Percentiles rank a stretch among this genome's conserved stretches.
Conservation (phyloP, 2,113 vertebrate genomes). For the Bambusicola thoracicus region DNA sequence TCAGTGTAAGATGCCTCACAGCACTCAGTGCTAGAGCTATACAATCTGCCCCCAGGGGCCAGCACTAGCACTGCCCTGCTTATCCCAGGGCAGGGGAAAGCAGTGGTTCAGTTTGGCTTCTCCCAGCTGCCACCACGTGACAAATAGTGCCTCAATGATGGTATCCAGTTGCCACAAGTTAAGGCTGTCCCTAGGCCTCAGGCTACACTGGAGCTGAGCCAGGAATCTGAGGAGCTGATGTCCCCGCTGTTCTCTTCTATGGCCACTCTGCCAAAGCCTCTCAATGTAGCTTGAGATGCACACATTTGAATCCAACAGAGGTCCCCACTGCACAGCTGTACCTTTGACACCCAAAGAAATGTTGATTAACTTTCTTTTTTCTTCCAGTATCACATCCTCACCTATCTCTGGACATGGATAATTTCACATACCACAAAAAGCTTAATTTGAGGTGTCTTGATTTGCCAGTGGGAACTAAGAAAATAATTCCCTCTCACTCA, state of each 20-base stretch:
- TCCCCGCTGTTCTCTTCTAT: accelerated
- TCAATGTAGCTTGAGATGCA: neutral
- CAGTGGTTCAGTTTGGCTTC: conserved; percentile 18
- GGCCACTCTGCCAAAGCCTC: neutral
- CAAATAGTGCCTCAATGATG: neutral
- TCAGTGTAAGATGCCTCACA: neutral
- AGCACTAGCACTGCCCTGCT: neutral
- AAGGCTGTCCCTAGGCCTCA: neutral
- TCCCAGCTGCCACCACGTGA: neutral
- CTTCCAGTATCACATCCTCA: neutral
- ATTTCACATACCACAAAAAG: neutral
- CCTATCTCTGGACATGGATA: neutral
- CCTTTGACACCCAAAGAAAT: neutral
- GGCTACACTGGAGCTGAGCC: conserved; percentile 12
- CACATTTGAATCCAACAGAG: neutral
- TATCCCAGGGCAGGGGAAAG: conserved; percentile 20
- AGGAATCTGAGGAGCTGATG: neutral
- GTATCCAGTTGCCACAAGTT: conserved; percentile 57
- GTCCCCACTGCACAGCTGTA: neutral
- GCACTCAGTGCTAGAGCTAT: neutral
- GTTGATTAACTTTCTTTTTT: accelerated
- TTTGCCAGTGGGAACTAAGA: neutral
- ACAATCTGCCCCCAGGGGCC: neutral
- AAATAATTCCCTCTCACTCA: neutral
- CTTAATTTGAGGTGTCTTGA: neutral